These are phyloP conservation scores for Poecilia picta DNA, from an alignment of 2,797 vertebrate genomes.

Conservation along the genomic window DNA sequence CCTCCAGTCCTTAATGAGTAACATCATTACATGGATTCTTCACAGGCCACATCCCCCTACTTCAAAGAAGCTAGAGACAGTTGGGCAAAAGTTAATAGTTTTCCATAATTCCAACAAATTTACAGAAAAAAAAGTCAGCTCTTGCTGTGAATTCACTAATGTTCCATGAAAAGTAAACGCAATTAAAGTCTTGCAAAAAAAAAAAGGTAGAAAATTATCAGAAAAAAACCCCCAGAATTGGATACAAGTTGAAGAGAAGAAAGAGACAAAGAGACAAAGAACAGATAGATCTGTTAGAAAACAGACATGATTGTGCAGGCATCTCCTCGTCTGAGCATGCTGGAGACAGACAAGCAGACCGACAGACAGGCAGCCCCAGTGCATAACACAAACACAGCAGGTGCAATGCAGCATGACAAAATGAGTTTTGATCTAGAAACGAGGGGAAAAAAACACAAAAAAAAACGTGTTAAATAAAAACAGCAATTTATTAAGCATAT, in stretches of 20 bases:
- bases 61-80: slow-evolving; percentile 71
- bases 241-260: slow-evolving; percentile 76
- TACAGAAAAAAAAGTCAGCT: neutral
- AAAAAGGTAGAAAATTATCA: neutral
- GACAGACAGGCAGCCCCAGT: slow-evolving; percentile 48
- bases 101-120: slow-evolving; percentile 64
- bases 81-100: slow-evolving; percentile 71
- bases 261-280: slow-evolving; percentile 80
- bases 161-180: slow-evolving; percentile 54
- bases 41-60: slow-evolving; percentile 64
- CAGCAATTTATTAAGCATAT: slow-evolving; percentile 34
- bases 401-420: slow-evolving; percentile 56
- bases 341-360: slow-evolving; percentile 57
- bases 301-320: slow-evolving; percentile 76
- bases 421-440: slow-evolving; percentile 16
- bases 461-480: neutral
- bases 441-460: neutral
- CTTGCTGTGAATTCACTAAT: slow-evolving; percentile 34
- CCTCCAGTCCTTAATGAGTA: slow-evolving; percentile 68
- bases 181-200: slow-evolving; percentile 37
- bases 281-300: slow-evolving; percentile 79
- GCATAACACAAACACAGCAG: slow-evolving; percentile 51
- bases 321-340: slow-evolving; percentile 70
- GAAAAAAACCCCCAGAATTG: slow-evolving; percentile 80
- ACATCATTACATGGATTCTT: slow-evolving; percentile 74